Percentiles rank a stretch among this genome's conserved stretches.
Conservation (phyloP, 2,113 vertebrate species). For the Nerophis lumbriciformis region DNA sequence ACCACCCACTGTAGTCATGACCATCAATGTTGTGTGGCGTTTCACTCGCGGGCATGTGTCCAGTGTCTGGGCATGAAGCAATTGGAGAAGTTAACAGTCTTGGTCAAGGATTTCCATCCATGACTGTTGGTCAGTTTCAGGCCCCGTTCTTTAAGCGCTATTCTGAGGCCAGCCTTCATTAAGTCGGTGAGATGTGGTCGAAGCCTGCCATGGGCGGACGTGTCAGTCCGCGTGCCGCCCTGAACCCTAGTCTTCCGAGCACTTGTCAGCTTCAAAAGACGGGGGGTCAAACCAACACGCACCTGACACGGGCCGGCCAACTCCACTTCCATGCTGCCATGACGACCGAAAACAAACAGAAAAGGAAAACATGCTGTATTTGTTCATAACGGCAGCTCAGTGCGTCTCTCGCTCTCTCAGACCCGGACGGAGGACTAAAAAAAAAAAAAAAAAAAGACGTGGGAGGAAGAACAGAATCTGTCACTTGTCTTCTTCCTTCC, state of each 20-base stretch:
- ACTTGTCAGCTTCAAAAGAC: constrained; percentile 51
- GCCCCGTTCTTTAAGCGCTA: not conserved
- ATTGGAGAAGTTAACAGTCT: not conserved
- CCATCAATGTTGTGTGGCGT: too few relatives aligned
- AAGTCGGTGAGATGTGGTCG: not conserved
- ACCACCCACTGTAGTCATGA: too few relatives aligned
- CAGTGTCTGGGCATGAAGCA: not conserved
- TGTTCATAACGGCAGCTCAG: constrained; percentile 35
- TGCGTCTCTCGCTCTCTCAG: constrained; percentile 16
- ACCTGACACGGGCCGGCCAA: constrained; percentile 45
- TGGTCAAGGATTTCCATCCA: not conserved
- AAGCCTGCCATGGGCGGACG: not conserved
- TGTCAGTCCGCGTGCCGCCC: constrained; percentile 31
- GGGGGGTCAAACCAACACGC: constrained; percentile 52
- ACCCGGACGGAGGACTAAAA: constrained; percentile 18
- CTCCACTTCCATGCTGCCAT: constrained; percentile 47
- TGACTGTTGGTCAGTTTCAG: not conserved
- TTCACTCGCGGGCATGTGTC: too few relatives aligned
- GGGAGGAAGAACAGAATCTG: constrained; percentile 31
- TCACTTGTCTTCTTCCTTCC: constrained; percentile 20
- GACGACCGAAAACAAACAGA: constrained; percentile 59
- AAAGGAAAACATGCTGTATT: constrained; percentile 37
- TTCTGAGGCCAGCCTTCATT: not conserved
- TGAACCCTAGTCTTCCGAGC: constrained; percentile 39
- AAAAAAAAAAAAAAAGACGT: constrained; percentile 8